phyloP scores from a whole-genome alignment of 2,113 vertebrate genomes.

The Dolichallabes microphthalmus region DNA sequence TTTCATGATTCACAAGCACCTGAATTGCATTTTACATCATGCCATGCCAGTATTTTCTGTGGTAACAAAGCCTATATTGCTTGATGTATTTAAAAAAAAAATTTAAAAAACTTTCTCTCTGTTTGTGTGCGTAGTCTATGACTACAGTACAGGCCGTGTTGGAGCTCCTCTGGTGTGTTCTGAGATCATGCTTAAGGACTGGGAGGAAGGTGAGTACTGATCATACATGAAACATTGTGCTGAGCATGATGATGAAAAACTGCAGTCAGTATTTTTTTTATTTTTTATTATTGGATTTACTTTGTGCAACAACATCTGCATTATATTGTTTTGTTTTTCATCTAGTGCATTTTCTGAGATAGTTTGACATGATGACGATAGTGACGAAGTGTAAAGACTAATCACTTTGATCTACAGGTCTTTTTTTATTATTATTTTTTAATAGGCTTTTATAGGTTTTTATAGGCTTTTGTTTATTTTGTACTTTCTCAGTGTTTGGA shows the following conservation, averaged over 20 bases:
- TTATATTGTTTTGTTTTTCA: too few species aligned
- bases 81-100: too few species aligned
- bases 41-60: background rate
- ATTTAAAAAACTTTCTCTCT: background rate
- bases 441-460: too few species aligned
- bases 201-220: constrained; percentile 87
- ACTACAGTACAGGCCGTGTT: constrained; percentile 93
- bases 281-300: background rate
- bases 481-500: background rate
- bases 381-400: too few species aligned
- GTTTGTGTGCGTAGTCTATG: constrained; percentile 76
- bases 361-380: too few species aligned
- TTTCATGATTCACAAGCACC: background rate
- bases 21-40: background rate
- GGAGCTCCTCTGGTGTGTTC: constrained; percentile 94
- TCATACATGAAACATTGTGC: background rate
- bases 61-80: too few species aligned
- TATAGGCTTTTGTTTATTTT: background rate
- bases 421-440: too few species aligned
- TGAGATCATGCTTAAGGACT: constrained; percentile 89
- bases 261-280: background rate
- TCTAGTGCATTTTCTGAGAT: too few species aligned
- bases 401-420: too few species aligned
- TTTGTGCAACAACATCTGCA: background rate
- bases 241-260: background rate